Evolutionary conservation across 2,797 vertebrate genomes (phyloP).

Genomic region (Sebastes reedi): DNA sequence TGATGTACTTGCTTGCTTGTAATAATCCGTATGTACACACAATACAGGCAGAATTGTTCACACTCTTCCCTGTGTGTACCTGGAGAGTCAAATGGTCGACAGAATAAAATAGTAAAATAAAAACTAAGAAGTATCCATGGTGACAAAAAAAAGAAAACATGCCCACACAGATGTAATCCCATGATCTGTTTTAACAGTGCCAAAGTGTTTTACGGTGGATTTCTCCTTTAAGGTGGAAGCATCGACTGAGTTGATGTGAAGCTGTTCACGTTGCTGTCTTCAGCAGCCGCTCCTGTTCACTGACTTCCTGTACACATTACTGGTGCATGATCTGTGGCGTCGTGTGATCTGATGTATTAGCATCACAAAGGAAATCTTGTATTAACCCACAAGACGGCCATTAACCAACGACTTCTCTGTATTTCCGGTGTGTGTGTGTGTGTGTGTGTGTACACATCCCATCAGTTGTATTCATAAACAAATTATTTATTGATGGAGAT

Average conservation of each 20-base stretch:
- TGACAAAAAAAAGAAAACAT: not conserved
- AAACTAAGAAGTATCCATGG: not conserved
- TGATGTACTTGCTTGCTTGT: not conserved
- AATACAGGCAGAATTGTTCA: rapidly evolving
- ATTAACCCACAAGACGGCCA: constrained; percentile 24
- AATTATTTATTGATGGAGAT: constrained; percentile 27
- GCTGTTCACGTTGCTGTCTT: constrained; percentile 33
- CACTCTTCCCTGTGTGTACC: not conserved
- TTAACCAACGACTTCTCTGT: constrained; percentile 7
- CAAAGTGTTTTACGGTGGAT: constrained; percentile 41
- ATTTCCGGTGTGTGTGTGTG: not conserved
- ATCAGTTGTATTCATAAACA: constrained; percentile 6
- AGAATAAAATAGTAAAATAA: no score
- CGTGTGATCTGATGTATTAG: constrained; percentile 21
- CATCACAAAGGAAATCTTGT: constrained; percentile 17
- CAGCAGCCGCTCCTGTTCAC: constrained; percentile 9
- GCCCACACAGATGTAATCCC: no score
- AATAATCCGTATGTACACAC: not conserved
- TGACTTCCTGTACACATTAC: constrained; percentile 33
- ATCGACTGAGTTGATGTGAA: constrained; percentile 10
- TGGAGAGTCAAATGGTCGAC: not conserved
- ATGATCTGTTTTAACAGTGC: not conserved
- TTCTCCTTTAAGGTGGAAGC: constrained; percentile 34
- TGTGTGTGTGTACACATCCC: not conserved
- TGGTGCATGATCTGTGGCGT: constrained; percentile 46